phyloP scores from a whole-genome alignment of 2,888 invertebrate species.

The Campopleginae sp. region DNA sequence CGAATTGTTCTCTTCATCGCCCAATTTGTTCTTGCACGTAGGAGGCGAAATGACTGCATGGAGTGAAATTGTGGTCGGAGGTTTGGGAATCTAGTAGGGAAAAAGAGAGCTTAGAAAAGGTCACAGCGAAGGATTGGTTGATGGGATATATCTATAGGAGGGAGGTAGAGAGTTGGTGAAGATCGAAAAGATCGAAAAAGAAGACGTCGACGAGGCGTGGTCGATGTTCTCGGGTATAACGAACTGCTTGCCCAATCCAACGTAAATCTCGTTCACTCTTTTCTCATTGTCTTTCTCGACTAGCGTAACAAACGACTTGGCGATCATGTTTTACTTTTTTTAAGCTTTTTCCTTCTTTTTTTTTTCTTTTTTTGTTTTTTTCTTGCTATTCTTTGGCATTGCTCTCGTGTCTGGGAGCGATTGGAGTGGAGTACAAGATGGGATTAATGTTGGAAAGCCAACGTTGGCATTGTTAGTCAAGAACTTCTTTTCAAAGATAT shows the following conservation, averaged over 20 bases:
- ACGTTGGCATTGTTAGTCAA: constrained; percentile 66
- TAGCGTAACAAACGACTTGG: constrained; percentile 64
- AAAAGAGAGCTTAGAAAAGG: constrained; percentile 7
- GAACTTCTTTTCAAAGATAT: constrained; percentile 71
- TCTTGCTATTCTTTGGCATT: constrained; percentile 42
- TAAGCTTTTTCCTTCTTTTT: not conserved
- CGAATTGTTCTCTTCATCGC: constrained; percentile 20
- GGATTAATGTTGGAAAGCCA: constrained; percentile 55
- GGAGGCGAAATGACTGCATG: constrained; percentile 51
- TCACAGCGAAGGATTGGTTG: constrained; percentile 15
- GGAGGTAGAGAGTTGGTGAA: constrained; percentile 53
- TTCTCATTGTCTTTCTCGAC: constrained; percentile 46
- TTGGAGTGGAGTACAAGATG: constrained; percentile 31
- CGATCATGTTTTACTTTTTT: constrained; percentile 28
- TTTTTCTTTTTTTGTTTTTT: constrained; percentile 28
- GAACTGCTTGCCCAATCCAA: constrained; percentile 72
- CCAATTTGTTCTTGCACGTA: constrained; percentile 44
- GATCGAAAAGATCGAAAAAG: constrained; percentile 65
- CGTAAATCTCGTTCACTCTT: constrained; percentile 70
- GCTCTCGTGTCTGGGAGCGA: constrained; percentile 35
- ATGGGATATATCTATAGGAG: constrained; percentile 43
- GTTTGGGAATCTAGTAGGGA: constrained; percentile 21
- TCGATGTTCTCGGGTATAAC: constrained; percentile 66
- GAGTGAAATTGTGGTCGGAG: constrained; percentile 46
- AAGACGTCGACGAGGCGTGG: constrained; percentile 64